Percentiles rank a stretch among this genome's conserved stretches.
Evolutionary conservation across 2,113 vertebrate genomes (phyloP).

Genomic region (Nasalis larvatus): DNA sequence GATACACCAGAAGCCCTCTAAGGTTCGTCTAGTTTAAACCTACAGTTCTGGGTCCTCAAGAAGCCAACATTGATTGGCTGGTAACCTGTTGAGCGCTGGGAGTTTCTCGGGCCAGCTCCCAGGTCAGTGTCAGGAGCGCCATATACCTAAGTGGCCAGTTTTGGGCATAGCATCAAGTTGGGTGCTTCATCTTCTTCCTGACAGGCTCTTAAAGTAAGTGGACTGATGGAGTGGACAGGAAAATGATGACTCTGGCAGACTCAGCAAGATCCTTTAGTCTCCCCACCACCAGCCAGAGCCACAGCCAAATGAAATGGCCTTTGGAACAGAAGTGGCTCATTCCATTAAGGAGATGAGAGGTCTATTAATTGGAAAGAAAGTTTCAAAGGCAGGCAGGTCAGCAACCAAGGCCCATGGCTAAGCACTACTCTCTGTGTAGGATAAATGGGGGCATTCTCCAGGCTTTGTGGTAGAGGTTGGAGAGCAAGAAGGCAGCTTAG

Average conservation of each 20-base stretch:
- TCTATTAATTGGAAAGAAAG: slow-evolving; percentile 64
- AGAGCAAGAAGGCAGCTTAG: not conserved
- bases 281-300: not conserved
- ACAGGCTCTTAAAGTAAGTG: slow-evolving; percentile 59
- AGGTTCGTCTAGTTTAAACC: not conserved
- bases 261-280: not conserved
- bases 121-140: not conserved
- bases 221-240: slow-evolving; percentile 39
- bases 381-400: slow-evolving; percentile 69
- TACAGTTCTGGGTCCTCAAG: not conserved
- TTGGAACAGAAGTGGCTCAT: slow-evolving; percentile 67
- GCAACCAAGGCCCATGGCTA: slow-evolving; percentile 1
- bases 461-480: not conserved
- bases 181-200: slow-evolving; percentile 43
- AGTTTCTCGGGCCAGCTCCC: not conserved
- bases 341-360: slow-evolving; percentile 70
- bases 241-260: slow-evolving; percentile 57
- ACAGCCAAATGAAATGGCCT: slow-evolving; percentile 71
- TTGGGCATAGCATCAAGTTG: not conserved
- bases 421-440: not conserved
- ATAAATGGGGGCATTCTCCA: not conserved
- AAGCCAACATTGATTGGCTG: not conserved
- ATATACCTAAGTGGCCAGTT: not conserved
- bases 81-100: slow-evolving; percentile 44
- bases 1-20: not conserved